A percentile compares a stretch with the other conserved stretches of the same genome.
phyloP scores from a whole-genome alignment of 2,113 vertebrate species.

The Varanus komodoensis region DNA sequence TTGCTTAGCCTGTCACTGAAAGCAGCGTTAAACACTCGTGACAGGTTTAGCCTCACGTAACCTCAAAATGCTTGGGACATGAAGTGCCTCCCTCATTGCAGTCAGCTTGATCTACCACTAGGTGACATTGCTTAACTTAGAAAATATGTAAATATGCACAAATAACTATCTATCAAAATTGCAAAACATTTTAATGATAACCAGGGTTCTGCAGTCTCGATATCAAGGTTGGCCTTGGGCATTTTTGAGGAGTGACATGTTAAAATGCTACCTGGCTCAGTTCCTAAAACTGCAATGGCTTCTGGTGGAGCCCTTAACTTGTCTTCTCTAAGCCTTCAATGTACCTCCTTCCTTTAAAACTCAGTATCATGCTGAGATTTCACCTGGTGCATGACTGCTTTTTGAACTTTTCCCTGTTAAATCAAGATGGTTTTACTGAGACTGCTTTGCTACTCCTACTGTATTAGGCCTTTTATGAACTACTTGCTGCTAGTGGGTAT shows the following conservation, averaged over 20 bases:
- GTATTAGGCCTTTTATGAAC: neutral
- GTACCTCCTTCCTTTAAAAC: neutral
- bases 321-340: neutral
- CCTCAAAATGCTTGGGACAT: neutral
- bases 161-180: accelerated
- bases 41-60: conserved; percentile 29
- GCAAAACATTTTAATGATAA: neutral
- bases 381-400: neutral
- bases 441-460: neutral
- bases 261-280: neutral
- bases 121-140: neutral
- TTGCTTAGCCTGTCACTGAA: conserved; percentile 37
- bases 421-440: neutral
- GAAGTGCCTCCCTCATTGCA: neutral
- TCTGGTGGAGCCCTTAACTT: neutral
- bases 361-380: neutral
- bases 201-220: neutral
- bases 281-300: neutral
- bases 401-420: neutral
- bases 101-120: neutral
- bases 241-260: neutral
- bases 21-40: conserved; percentile 2
- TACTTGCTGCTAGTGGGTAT: neutral
- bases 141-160: conserved; percentile 25
- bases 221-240: neutral